These are phyloP conservation scores for Drosophila pseudoobscura DNA, from an alignment of 1,140 invertebrate genomes.

Conservation along the genomic window DNA sequence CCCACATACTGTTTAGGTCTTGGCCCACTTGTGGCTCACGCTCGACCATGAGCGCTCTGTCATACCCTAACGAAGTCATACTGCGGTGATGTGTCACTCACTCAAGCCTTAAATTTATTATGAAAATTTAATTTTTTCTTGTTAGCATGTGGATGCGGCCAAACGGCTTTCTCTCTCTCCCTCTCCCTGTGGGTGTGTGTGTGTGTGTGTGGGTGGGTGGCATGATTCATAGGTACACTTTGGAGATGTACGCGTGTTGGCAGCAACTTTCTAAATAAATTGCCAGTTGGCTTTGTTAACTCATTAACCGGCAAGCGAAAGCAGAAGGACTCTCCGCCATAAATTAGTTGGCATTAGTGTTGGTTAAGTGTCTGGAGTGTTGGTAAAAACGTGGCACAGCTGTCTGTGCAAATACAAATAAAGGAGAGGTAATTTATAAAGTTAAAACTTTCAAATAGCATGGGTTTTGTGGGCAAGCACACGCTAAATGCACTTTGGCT, in stretches of 20 bases:
- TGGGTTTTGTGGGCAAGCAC: too few species aligned
- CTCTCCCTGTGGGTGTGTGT: conserved; percentile 8
- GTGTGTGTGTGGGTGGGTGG: neutral
- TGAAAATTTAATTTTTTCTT: conserved; percentile 70
- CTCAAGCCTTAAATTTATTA: conserved; percentile 64
- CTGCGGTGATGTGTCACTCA: conserved; percentile 55
- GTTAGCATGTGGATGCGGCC: conserved; percentile 41
- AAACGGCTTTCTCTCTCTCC: neutral
- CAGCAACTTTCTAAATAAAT: conserved; percentile 37
- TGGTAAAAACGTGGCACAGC: conserved; percentile 10
- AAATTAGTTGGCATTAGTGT: conserved; percentile 38
- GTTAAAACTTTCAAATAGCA: too few species aligned
- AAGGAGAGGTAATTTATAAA: neutral
- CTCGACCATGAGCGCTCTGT: neutral
- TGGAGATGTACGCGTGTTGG: conserved; percentile 26
- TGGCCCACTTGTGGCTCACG: neutral
- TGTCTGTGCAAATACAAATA: conserved; percentile 2
- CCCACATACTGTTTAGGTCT: neutral
- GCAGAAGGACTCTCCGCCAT: conserved; percentile 1
- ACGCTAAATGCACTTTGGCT: too few species aligned
- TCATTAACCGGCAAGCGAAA: conserved; percentile 18
- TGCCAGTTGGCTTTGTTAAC: conserved; percentile 22
- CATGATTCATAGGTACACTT: conserved; percentile 42
- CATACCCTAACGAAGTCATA: conserved; percentile 43
- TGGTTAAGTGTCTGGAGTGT: conserved; percentile 16